A percentile compares a stretch with the other conserved stretches of the same genome.
Conservation (phyloP, 1,140 invertebrate species). For the Caenorhabditis latens region DNA sequence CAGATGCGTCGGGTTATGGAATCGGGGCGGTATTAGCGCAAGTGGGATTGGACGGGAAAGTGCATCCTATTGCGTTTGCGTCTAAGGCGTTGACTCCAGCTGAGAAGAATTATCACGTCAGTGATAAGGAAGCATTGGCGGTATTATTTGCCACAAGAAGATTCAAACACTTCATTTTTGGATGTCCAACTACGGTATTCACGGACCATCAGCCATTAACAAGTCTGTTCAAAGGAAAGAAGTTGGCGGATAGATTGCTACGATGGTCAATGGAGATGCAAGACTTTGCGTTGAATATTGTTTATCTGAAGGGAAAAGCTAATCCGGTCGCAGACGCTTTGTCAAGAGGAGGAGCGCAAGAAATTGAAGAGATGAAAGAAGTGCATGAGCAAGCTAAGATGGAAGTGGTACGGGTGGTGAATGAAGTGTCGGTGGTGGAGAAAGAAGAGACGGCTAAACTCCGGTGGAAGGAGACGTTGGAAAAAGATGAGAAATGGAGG, state of each 20-base stretch:
- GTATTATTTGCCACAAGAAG: conserved; percentile 14
- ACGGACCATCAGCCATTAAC: not conserved
- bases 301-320: not conserved
- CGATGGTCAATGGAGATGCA: not conserved
- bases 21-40: conserved; percentile 65
- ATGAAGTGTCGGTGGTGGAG: not conserved
- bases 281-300: not conserved
- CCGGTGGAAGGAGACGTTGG: not conserved
- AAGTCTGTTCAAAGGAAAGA: not conserved
- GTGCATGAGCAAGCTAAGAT: not conserved
- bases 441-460: not conserved
- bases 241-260: not conserved
- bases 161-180: conserved; percentile 40
- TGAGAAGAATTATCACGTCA: conserved; percentile 64
- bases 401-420: not conserved
- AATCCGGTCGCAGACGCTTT: not conserved
- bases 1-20: conserved; percentile 62
- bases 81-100: conserved; percentile 58
- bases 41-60: conserved; percentile 52
- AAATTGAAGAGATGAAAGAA: not conserved
- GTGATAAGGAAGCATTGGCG: conserved; percentile 63
- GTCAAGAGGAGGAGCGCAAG: not conserved
- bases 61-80: conserved; percentile 61
- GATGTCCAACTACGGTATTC: not conserved
- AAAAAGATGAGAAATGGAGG: not conserved